Evolutionary conservation across 2,113 vertebrate species (phyloP).

Genomic region (Acanthisitta chloris): DNA sequence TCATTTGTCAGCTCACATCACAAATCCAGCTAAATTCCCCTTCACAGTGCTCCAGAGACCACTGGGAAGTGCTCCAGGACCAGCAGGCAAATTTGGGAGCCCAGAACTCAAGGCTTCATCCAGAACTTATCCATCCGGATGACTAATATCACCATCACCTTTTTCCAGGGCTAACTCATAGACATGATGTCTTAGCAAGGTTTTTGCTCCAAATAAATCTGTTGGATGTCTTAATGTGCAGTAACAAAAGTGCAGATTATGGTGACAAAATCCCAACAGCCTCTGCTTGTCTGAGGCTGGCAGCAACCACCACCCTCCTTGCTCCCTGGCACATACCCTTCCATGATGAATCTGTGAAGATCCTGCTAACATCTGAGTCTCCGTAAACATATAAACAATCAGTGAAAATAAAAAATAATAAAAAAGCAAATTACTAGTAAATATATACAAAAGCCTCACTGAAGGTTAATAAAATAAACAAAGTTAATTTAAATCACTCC

Average conservation of each 20-base stretch:
- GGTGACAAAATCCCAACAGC: neutral
- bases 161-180: neutral
- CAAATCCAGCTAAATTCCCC: neutral
- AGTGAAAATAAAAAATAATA: neutral
- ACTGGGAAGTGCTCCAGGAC: neutral
- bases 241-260: neutral
- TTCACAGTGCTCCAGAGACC: neutral
- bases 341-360: neutral
- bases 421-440: neutral
- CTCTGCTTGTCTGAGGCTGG: neutral
- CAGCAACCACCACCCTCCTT: neutral
- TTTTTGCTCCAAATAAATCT: neutral
- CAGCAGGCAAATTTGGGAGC: neutral
- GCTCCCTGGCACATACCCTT: neutral
- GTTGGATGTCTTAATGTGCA: neutral
- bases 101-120: neutral
- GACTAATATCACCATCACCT: neutral
- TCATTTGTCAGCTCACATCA: neutral
- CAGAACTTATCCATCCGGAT: neutral
- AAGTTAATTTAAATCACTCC: neutral
- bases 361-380: neutral
- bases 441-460: neutral
- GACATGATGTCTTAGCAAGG: neutral
- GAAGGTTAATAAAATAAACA: neutral
- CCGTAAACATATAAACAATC: neutral